A percentile compares a stretch with the other conserved stretches of the same genome.
Conservation (phyloP, 2,888 invertebrate genomes). For the Hylaea fasciaria region DNA sequence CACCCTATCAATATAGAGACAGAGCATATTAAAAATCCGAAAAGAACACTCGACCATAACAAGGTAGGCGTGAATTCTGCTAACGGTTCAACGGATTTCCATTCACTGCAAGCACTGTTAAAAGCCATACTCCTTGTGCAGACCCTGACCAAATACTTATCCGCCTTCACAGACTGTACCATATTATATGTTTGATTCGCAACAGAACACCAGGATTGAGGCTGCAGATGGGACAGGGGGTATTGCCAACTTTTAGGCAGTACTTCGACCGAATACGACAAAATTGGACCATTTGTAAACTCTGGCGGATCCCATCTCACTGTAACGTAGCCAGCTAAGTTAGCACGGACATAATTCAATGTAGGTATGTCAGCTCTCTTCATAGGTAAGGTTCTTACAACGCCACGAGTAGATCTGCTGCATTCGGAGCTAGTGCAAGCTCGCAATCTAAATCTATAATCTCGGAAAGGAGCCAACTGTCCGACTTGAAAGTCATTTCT, state of each 20-base stretch:
- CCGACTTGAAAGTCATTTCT: constrained; percentile 59
- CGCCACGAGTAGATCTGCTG: constrained; percentile 65
- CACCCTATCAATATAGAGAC: constrained; percentile 55
- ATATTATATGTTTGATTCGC: constrained; percentile 48
- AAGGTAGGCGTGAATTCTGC: constrained; percentile 43
- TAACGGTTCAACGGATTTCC: constrained; percentile 35
- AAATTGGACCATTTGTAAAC: constrained; percentile 69
- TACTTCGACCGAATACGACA: constrained; percentile 70
- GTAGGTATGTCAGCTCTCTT: constrained; percentile 62
- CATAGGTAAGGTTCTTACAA: constrained; percentile 64
- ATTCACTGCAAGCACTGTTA: constrained; percentile 47
- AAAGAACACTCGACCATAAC: constrained; percentile 60
- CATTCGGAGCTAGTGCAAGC: constrained; percentile 64
- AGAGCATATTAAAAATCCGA: constrained; percentile 58
- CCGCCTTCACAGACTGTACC: constrained; percentile 51
- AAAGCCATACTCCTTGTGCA: constrained; percentile 51
- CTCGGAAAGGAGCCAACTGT: constrained; percentile 70
- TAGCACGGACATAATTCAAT: constrained; percentile 47
- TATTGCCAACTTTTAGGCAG: constrained; percentile 53
- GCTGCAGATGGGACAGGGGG: constrained; percentile 50
- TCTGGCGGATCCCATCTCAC: constrained; percentile 69
- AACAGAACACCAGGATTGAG: constrained; percentile 64
- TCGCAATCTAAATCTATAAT: constrained; percentile 71
- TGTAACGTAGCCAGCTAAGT: constrained; percentile 54
- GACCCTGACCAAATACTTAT: constrained; percentile 51